Base-by-base conservation (phyloP, 2,888 invertebrate species). In the Leucoma salicis region DNA sequence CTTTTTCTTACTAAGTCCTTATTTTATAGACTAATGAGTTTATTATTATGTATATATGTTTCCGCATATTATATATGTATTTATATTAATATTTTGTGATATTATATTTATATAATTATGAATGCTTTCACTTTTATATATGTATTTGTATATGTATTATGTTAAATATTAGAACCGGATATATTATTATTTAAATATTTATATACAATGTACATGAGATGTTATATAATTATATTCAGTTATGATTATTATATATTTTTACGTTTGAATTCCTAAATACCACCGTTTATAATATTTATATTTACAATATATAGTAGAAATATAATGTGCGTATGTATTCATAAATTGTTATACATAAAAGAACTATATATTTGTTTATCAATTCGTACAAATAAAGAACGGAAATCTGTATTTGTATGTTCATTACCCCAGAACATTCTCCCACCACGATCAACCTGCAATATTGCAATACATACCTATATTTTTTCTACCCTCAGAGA, bases 301-400 rank as follows among this genome's bases (percentile, higher is more conserved):
- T 21, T 21, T 21, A 21, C 8, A 24, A 33, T 21, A 21, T 21
- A 8, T 21, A 21, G 21, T 21, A 21, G 7, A 21, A 21, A 21
- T 21, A 3, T 3, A 3, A 21, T 21, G 21, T 21, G 8, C 21
- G 4, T 35, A 25, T 35, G 25, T 43, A 36, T n/a, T 25, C n/a
- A 18, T 37, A 24, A 16, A 27, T 39, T 39, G 14, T 41, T 35
- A 47, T 50, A 42, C 50, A 51, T 51, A 24, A 46, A 42, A 42
- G 55, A 49, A 45, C 42, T 56, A 54, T 31, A 4, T 57, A 64
- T 65, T 21, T 42, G 43, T 53, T 56, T 63, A 69, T 49, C 8
- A 65, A 72, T 70, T 77, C 84, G 81, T 87, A 85, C 86, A 85
- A 87, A 87, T 87, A 86, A 85, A 87, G 84, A 82, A 82, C 82